Percentiles rank a stretch among this genome's conserved stretches.
Evolutionary conservation across 1,140 invertebrate genomes (phyloP).

Genomic region (Coenobita brevimanus): DNA sequence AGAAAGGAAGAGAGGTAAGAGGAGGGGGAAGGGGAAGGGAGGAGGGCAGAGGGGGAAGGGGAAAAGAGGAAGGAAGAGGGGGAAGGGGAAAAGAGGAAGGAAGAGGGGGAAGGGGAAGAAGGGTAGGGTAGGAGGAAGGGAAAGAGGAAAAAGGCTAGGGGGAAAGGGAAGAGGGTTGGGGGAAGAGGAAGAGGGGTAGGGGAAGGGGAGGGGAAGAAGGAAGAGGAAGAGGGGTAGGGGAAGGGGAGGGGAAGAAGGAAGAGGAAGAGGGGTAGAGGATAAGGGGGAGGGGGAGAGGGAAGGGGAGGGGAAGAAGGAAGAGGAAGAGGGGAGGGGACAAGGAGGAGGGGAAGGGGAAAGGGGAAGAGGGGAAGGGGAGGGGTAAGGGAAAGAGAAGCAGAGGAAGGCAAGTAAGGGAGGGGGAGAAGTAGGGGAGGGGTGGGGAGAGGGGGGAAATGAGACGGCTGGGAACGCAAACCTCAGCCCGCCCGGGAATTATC

Average conservation of each 20-base stretch:
- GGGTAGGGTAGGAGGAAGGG: no score
- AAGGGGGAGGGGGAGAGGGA: not conserved
- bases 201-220: not conserved
- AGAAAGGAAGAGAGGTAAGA: no score
- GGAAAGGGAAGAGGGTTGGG: not conserved
- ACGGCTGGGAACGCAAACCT: not conserved
- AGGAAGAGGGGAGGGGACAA: not conserved
- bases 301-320: not conserved
- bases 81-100: not conserved
- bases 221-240: no score
- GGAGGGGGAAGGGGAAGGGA: no score
- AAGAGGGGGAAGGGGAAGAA: no score
- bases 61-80: not conserved
- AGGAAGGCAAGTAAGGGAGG: not conserved
- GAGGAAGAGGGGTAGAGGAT: no score
- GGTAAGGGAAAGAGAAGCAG: not conserved
- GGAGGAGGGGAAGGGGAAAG: no score
- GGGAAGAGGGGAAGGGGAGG: not conserved
- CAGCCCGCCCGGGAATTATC: slow-evolving; percentile 22
- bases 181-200: not conserved
- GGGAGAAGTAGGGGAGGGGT: not conserved
- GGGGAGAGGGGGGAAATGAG: not conserved
- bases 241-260: no score
- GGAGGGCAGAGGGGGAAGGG: not conserved
- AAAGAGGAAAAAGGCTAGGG: no score